phyloP scores from a whole-genome alignment of 2,888 invertebrate species.

The Sarcophaga rosellei region DNA sequence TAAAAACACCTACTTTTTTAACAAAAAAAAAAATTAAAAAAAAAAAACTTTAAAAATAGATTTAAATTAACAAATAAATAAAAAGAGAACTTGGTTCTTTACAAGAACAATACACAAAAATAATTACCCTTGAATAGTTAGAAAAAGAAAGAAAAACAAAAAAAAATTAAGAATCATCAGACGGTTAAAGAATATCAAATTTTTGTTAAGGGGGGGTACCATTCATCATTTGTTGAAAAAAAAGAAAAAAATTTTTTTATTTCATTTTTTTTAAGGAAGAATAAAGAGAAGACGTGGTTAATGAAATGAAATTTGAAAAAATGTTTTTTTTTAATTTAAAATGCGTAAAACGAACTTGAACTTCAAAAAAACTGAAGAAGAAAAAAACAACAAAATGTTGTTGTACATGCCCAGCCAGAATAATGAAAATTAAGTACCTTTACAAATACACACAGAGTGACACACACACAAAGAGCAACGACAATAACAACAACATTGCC shows the following conservation, averaged over 20 bases:
- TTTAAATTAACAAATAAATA: neutral
- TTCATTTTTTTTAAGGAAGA: slow-evolving; percentile 1
- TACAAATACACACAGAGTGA: neutral
- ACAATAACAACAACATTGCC: too few species aligned
- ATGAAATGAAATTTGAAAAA: slow-evolving; percentile 42
- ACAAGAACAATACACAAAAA: slow-evolving; percentile 23
- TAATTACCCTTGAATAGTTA: slow-evolving; percentile 50
- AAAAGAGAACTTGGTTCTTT: neutral
- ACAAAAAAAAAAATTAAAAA: neutral
- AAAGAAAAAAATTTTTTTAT: neutral
- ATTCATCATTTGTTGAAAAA: slow-evolving; percentile 3
- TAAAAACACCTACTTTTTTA: neutral
- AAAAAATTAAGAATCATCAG: slow-evolving; percentile 7
- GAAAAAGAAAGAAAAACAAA: neutral
- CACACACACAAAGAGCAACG: neutral
- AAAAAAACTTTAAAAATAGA: neutral
- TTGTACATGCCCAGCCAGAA: neutral
- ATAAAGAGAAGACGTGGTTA: slow-evolving; percentile 30
- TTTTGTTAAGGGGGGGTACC: neutral
- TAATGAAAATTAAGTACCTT: too few species aligned
- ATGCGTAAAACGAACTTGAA: slow-evolving; percentile 76
- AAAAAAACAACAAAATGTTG: neutral
- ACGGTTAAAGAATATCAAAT: slow-evolving; percentile 14
- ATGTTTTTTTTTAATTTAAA: slow-evolving; percentile 66
- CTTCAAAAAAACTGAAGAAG: slow-evolving; percentile 69